Base-by-base conservation (phyloP, 2,797 vertebrate genomes). In the Eulemur albifrons region DNA sequence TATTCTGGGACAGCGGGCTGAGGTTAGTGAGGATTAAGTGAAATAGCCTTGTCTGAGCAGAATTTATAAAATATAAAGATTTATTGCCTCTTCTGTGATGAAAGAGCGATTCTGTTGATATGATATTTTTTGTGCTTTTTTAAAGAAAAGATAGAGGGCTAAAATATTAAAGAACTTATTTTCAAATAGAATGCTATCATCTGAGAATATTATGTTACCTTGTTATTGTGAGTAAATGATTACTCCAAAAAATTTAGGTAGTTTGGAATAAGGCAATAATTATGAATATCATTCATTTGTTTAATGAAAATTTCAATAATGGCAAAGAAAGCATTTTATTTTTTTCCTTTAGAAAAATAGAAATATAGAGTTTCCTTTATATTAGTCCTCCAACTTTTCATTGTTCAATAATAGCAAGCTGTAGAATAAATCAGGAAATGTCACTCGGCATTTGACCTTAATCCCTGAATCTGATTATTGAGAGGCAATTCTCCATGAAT, bases 1-100 rank as follows among this genome's bases (percentile, higher is more conserved):
- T 88, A 32, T 54, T 77, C 63, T 45, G 8, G 9, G 23, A 5
- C 59, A 80, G 11, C 43, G 15, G 20, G 20, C 1, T 89, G 12
- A 35, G 48, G 30, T 35, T 93, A 79, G 52, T 35, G 23, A 88
- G 25, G 13, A 92, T 77, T 82, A 83, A 63, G 20, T 85, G 27
- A 93, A 76, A 32, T 70, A 59, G 23, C 6, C 8, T 79, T 63
- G 3, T 59, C 12, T 52, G 12, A 30, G 40, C 27, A 92, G 32
- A 92, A 83, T 82, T 86, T 92, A 40, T 89, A 69, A 61, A 86
- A 67, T 90, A 50, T 43, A 73, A 92, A 86, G 52, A 32, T 70
- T 1, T 76, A 48, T 67, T 85, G 15, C 21, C 35, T 72, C 15
- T 40, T 81, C 52, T 88, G 45, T 80, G 45, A 82, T 82, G 48